These are phyloP conservation scores for Penaeus indicus DNA, from an alignment of 1,140 invertebrate species.

Conservation along the genomic window DNA sequence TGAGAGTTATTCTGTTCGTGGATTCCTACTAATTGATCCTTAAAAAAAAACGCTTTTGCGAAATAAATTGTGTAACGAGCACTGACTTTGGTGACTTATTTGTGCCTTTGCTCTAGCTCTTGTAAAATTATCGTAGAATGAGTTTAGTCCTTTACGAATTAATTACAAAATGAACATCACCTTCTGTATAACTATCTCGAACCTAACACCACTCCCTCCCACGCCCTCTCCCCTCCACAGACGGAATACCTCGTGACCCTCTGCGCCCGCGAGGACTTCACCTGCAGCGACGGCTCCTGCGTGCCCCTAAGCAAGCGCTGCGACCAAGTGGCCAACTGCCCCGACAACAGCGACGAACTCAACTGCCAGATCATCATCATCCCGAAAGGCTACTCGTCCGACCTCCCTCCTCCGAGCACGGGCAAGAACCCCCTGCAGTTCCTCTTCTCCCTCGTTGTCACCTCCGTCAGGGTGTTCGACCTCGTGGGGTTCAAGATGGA, in stretches of 20 bases:
- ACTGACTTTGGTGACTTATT: no score
- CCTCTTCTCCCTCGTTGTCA: background rate
- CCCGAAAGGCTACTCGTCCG: background rate
- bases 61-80: no score
- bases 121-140: no score
- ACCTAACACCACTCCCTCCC: no score
- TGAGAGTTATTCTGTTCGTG: no score
- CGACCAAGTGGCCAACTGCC: slow-evolving; percentile 64
- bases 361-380: background rate
- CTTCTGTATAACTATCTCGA: no score
- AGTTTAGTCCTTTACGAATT: no score
- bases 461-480: background rate
- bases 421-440: background rate
- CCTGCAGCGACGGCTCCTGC: slow-evolving; percentile 67
- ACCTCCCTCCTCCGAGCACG: background rate
- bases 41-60: no score
- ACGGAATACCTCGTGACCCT: slow-evolving; percentile 1
- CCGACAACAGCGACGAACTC: background rate
- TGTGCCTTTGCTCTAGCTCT: no score
- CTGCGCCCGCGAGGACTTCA: slow-evolving; percentile 62
- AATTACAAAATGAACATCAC: no score
- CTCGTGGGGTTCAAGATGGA: slow-evolving; percentile 5
- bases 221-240: background rate
- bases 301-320: slow-evolving; percentile 60
- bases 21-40: no score